Evolutionary conservation across 2,113 vertebrate genomes (phyloP).

Genomic region (Phainopepla nitens): DNA sequence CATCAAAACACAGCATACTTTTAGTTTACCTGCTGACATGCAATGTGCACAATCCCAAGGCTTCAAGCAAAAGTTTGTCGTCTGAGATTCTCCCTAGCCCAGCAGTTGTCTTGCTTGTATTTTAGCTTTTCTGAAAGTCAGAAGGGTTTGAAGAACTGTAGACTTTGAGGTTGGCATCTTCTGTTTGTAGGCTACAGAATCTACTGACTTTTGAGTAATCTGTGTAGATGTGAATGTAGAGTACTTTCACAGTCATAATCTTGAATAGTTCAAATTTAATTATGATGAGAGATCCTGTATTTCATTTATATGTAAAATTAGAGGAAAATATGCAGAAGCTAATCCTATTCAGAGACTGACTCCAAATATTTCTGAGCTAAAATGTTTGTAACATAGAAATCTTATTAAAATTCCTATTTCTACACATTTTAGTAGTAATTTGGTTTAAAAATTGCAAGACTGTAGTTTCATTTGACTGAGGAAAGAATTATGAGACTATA

Average conservation of each 20-base stretch:
- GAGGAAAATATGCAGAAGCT: constrained; percentile 23
- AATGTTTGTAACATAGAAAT: constrained; percentile 1
- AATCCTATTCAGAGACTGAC: not conserved
- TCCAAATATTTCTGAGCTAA: constrained; percentile 22
- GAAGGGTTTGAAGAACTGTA: not conserved
- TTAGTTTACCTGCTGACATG: not conserved
- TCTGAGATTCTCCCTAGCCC: not conserved
- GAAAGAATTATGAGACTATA: constrained; percentile 22
- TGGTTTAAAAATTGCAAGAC: constrained; percentile 26
- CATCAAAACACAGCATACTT: not conserved
- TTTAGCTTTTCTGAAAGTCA: not conserved
- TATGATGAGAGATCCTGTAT: constrained; percentile 10
- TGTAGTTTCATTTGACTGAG: constrained; percentile 15
- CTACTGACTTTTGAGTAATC: not conserved
- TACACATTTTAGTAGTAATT: constrained; percentile 39
- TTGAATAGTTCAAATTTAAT: constrained; percentile 43
- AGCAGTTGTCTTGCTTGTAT: not conserved
- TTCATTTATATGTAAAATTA: constrained; percentile 48
- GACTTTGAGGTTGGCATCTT: not conserved
- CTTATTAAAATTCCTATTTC: constrained; percentile 45
- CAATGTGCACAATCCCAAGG: not conserved
- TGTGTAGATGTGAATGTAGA: not conserved
- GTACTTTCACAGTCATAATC: constrained; percentile 33
- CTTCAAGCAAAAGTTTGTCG: not conserved
- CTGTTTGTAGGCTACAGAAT: not conserved